These are phyloP conservation scores for Picathartes gymnocephalus DNA, from an alignment of 2,113 vertebrate species.

Conservation along the genomic window DNA sequence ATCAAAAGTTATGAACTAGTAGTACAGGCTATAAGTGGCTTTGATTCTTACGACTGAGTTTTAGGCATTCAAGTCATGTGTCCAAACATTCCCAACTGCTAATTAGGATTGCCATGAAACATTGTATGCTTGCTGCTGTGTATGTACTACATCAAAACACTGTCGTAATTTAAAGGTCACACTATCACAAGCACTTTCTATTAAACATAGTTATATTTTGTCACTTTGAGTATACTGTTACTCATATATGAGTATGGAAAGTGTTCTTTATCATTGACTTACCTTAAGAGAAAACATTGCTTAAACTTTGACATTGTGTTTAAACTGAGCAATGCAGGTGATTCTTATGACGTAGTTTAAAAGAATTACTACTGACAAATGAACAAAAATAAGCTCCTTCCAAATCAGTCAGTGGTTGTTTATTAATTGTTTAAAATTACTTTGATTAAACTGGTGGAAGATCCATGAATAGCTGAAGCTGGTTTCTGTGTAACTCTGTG, in stretches of 20 bases:
- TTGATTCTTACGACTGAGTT: not conserved
- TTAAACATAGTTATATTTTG: not conserved
- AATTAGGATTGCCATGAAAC: constrained; percentile 8
- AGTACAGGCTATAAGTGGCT: not conserved
- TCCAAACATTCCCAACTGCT: not conserved
- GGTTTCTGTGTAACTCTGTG: not conserved
- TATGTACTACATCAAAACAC: not conserved
- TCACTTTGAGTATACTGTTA: not conserved
- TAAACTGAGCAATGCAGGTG: not conserved
- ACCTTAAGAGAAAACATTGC: not conserved
- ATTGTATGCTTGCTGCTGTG: not conserved
- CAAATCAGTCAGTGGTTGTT: not conserved
- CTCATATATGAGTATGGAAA: not conserved
- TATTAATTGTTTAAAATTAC: not conserved
- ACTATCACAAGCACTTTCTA: not conserved
- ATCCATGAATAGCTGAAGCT: not conserved
- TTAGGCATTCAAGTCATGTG: not conserved
- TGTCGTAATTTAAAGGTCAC: not conserved
- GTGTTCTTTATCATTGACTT: not conserved
- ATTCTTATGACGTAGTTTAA: not conserved
- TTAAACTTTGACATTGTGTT: not conserved
- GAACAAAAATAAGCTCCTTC: not conserved
- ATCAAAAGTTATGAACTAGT: not conserved
- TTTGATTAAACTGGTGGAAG: not conserved
- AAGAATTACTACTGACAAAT: not conserved